phyloP scores from a whole-genome alignment of 2,888 invertebrate species.

The Ophonus ardosiacus region DNA sequence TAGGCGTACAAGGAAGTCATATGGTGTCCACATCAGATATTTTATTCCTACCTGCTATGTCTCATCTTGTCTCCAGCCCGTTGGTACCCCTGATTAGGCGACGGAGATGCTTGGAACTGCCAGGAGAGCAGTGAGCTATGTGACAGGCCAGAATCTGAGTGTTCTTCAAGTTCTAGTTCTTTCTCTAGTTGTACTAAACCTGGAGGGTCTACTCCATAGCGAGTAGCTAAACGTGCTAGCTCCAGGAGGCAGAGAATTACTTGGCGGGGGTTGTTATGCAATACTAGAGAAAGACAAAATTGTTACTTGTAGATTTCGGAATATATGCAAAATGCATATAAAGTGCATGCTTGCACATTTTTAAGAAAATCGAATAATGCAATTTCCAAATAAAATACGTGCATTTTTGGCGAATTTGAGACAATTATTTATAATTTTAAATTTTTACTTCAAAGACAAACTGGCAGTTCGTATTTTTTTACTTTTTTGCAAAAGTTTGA shows the following conservation, averaged over 20 bases:
- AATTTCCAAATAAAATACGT: too few relatives aligned
- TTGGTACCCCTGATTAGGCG: slow-evolving; percentile 71
- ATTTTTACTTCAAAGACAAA: too few relatives aligned
- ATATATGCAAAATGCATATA: too few relatives aligned
- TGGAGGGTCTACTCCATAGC: slow-evolving; percentile 89
- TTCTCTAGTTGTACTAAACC: slow-evolving; percentile 89
- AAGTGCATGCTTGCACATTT: too few relatives aligned
- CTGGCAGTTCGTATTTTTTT: too few relatives aligned
- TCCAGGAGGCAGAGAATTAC: slow-evolving; percentile 92
- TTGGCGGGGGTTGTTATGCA: slow-evolving; percentile 90
- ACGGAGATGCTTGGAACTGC: slow-evolving; percentile 81
- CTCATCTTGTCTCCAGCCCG: slow-evolving; percentile 75
- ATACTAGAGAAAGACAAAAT: slow-evolving; percentile 77
- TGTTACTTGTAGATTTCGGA: too few relatives aligned
- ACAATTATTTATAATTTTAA: too few relatives aligned
- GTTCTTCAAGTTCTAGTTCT: slow-evolving; percentile 90
- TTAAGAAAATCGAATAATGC: too few relatives aligned
- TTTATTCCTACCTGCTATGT: slow-evolving; percentile 76
- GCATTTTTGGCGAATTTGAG: too few relatives aligned
- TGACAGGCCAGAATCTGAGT: slow-evolving; percentile 81
- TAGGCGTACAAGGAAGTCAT: too few relatives aligned
- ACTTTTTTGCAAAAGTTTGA: too few relatives aligned
- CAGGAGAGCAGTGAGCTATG: slow-evolving; percentile 80
- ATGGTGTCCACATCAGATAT: neutral
- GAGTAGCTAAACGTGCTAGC: slow-evolving; percentile 88